These are phyloP conservation scores for Leucoma salicis DNA, from an alignment of 2,888 invertebrate species.

Conservation along the genomic window DNA sequence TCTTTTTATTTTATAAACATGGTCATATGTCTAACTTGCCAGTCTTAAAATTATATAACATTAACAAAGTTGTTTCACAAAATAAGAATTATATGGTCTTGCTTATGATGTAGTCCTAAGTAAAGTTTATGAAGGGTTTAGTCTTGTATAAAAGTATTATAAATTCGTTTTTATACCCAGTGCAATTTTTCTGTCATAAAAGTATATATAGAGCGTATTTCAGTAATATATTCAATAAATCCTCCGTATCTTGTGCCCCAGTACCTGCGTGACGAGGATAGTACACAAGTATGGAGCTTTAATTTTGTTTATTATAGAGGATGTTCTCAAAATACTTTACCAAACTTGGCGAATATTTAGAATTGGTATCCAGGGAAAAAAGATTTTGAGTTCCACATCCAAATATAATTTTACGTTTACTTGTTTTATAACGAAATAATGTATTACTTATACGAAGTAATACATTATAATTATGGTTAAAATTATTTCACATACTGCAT, in stretches of 20 bases:
- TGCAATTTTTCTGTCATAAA: conserved; percentile 61
- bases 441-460: too few species aligned
- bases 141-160: conserved; percentile 43
- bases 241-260: conserved; percentile 59
- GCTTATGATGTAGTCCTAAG: too few species aligned
- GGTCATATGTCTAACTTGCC: too few species aligned
- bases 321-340: not conserved
- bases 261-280: conserved; percentile 53
- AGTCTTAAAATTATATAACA: too few species aligned
- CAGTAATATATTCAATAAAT: conserved; percentile 51
- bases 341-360: not conserved
- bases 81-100: too few species aligned
- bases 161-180: conserved; percentile 36
- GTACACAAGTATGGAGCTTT: conserved; percentile 65
- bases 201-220: conserved; percentile 45
- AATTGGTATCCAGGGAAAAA: not conserved
- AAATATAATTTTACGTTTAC: not conserved
- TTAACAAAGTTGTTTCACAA: too few species aligned
- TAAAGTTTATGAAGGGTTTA: too few species aligned
- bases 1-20: not conserved
- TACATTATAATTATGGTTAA: not conserved
- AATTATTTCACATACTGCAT: too few species aligned
- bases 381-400: too few species aligned
- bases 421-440: too few species aligned
- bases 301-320: conserved; percentile 38